Percentiles rank a stretch among this genome's conserved stretches.
phyloP scores from a whole-genome alignment of 2,888 invertebrate species.

The Leptinotarsa juncta region DNA sequence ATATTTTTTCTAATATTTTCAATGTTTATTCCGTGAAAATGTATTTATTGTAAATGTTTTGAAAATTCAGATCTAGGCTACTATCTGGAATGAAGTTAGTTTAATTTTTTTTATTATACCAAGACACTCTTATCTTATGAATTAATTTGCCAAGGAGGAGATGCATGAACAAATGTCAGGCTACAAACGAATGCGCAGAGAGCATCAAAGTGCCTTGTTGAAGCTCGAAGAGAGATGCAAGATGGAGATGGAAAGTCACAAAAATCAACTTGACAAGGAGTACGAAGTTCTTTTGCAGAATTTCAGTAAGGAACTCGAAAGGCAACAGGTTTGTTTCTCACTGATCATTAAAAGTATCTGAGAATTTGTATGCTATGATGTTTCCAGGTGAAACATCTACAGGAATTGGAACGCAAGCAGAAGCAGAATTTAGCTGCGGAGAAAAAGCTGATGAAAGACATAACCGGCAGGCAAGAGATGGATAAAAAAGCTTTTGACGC shows the following conservation, averaged over 20 bases:
- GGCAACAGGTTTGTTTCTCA: conserved; percentile 73
- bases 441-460: conserved; percentile 93
- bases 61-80: not conserved
- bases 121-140: conserved; percentile 30
- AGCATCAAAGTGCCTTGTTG: conserved; percentile 94
- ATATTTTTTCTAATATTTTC: no score
- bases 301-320: conserved; percentile 92
- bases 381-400: conserved; percentile 76
- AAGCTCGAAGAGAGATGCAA: conserved; percentile 96
- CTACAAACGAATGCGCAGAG: conserved; percentile 96
- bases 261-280: conserved; percentile 94
- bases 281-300: conserved; percentile 93
- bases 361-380: not conserved
- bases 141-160: conserved; percentile 75
- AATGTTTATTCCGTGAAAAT: no score
- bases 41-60: no score
- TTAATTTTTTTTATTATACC: not conserved
- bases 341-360: not conserved
- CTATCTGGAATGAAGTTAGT: not conserved
- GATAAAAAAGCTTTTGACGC: conserved; percentile 92
- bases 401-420: conserved; percentile 82
- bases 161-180: conserved; percentile 99
- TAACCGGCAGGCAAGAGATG: conserved; percentile 87
- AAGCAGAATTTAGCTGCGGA: conserved; percentile 91
- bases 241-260: conserved; percentile 97